Evolutionary conservation across 2,888 invertebrate species (phyloP).

Genomic region (Temnothorax rugatulus): DNA sequence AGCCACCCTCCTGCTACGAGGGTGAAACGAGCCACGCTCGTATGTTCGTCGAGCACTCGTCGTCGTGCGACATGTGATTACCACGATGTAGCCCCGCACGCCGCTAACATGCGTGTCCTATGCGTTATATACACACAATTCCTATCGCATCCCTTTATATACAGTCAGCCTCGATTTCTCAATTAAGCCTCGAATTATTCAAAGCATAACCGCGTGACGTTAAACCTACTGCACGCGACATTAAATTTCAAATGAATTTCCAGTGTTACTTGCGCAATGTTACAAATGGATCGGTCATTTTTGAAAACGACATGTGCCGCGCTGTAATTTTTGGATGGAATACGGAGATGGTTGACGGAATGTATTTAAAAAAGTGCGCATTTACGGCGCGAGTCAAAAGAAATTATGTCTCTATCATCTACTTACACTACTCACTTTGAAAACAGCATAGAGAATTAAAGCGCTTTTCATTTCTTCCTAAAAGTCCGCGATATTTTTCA

Average conservation of each 20-base stretch:
- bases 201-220: conserved; percentile 32
- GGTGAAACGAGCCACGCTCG: conserved; percentile 34
- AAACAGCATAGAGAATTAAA: not conserved
- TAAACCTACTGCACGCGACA: conserved; percentile 24
- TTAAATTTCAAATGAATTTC: conserved; percentile 35
- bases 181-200: conserved; percentile 63
- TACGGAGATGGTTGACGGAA: conserved; percentile 32
- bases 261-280: conserved; percentile 36
- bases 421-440: not conserved
- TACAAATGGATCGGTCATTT: conserved; percentile 44
- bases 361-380: conserved; percentile 7
- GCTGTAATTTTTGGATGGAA: conserved; percentile 19
- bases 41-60: conserved; percentile 56
- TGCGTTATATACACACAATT: conserved; percentile 46
- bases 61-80: conserved; percentile 64
- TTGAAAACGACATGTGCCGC: not conserved
- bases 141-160: not conserved
- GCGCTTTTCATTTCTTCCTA: not conserved
- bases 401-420: not conserved
- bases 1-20: conserved; percentile 39
- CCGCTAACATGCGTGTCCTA: conserved; percentile 52
- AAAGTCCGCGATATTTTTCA: conserved; percentile 10
- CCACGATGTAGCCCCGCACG: conserved; percentile 63
- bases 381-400: not conserved
- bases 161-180: conserved; percentile 61